Percentiles rank a stretch among this genome's conserved stretches.
phyloP scores from a whole-genome alignment of 2,888 invertebrate genomes.

The Hypena proboscidalis region DNA sequence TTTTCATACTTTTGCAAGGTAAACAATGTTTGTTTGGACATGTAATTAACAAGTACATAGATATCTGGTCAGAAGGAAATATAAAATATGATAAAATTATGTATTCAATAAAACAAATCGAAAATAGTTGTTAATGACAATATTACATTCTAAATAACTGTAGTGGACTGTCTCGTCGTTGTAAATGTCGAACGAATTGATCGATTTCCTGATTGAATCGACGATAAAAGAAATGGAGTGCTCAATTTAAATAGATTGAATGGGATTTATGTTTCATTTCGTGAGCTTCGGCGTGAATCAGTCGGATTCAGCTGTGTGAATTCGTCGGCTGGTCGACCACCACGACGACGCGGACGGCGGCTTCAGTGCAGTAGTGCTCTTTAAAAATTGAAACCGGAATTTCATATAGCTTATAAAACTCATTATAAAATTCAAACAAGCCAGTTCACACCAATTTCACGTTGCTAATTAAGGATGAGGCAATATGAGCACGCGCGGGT shows the following conservation, averaged over 20 bases:
- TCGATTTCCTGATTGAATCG: constrained; percentile 71
- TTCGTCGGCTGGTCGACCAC: constrained; percentile 31
- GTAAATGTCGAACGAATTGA: constrained; percentile 64
- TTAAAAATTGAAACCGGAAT: constrained; percentile 49
- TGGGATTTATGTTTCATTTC: constrained; percentile 80
- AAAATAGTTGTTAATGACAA: constrained; percentile 11
- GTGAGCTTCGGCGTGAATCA: constrained; percentile 63
- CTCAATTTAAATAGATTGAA: constrained; percentile 82
- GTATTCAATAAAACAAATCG: not conserved
- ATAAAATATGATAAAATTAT: too few relatives aligned
- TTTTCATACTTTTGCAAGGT: too few relatives aligned
- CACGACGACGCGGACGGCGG: constrained; percentile 6
- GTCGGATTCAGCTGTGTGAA: constrained; percentile 43
- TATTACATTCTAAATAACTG: constrained; percentile 27
- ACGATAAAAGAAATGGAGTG: constrained; percentile 80
- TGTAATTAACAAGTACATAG: not conserved
- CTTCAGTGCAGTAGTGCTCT: constrained; percentile 16
- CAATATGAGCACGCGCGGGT: constrained; percentile 20
- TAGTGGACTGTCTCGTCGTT: constrained; percentile 36
- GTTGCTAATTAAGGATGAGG: constrained; percentile 51
- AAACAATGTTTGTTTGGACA: too few relatives aligned
- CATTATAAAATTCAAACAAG: constrained; percentile 46
- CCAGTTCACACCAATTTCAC: constrained; percentile 49
- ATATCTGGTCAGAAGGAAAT: too few relatives aligned
- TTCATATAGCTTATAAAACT: constrained; percentile 51